Evolutionary conservation across 2,888 invertebrate species (phyloP).

Genomic region (Athalia rosae): DNA sequence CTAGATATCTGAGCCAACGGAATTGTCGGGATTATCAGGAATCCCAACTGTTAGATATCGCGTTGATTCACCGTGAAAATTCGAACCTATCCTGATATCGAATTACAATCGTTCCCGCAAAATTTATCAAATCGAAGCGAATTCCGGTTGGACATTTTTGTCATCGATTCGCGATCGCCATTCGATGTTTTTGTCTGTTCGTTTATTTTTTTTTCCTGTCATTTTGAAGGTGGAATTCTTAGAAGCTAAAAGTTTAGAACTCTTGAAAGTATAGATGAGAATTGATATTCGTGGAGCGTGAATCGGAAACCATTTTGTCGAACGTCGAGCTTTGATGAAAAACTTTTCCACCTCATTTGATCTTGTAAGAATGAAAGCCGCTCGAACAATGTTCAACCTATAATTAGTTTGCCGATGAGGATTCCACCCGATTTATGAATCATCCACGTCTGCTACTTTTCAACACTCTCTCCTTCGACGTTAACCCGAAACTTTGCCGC

Average conservation of each 20-base stretch:
- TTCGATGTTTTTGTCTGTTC: too few relatives aligned
- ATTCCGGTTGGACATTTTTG: too few relatives aligned
- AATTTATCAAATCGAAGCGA: too few relatives aligned
- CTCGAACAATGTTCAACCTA: not conserved
- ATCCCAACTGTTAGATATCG: not conserved
- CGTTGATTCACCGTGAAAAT: conserved; percentile 4
- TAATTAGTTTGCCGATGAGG: conserved; percentile 6
- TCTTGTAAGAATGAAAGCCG: too few relatives aligned
- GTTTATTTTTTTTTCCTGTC: too few relatives aligned
- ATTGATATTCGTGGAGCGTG: not conserved
- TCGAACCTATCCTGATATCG: conserved; percentile 7
- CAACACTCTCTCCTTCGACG: not conserved
- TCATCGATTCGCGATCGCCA: too few relatives aligned
- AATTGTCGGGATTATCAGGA: not conserved
- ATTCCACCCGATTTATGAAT: conserved; percentile 6
- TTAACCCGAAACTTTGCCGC: too few relatives aligned
- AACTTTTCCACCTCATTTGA: not conserved
- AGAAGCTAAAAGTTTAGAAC: conserved; percentile 3
- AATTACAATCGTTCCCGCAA: not conserved
- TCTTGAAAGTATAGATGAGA: conserved; percentile 4
- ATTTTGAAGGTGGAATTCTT: conserved; percentile 4
- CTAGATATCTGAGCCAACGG: too few relatives aligned
- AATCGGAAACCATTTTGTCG: not conserved
- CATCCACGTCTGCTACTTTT: conserved; percentile 26
- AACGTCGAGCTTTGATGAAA: not conserved